Evolutionary conservation across 2,113 vertebrate species (phyloP), one percentile per base, ranked within the genome.

Genomic region (Dolichotis patagonum): DNA sequence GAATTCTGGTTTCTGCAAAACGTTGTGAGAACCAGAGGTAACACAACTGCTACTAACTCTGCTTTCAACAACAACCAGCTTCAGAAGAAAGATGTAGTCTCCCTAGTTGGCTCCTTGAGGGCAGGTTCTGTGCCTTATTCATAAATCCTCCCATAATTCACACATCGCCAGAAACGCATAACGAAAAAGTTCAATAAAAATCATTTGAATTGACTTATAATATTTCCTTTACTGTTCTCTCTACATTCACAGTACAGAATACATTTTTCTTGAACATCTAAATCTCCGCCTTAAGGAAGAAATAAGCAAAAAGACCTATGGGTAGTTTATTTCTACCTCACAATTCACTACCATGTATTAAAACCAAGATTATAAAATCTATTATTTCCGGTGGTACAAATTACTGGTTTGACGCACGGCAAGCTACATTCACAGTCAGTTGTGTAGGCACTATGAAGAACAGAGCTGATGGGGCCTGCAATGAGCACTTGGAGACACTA

Each of bases 261-360:
- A 26, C 52, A 60, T 26, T 94, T 91, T 89, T 67, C 38, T 85
- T 96, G 87, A 85, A 69, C 19, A 88, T 46, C 35, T 92, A 65
- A 96, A 93, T 91, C 88, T 1, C 75, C 87, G 41, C 83, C 91
- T 82, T 73, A 89, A 35, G 19, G 80, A 94, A 65, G 41, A 20
- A 88, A 19, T 84, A 85, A 91, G 78, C 65, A 93, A 85, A 94
- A 93, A 69, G 19, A 62, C 22, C 30, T 67, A 32, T 38, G 56
- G 1, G 22, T 63, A 69, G 32, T 88, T 96, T 95, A 93, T 69
- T 96, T 88, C 71, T 91, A 88, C 80, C 60, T 94, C 69, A 84
- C 41, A 77, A 84, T 35, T 62, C 12, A 95, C 63, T n/a, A 67
- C 41, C 56, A 71, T 12, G 5, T 78, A 94, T 49, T 92, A 85